Conservation (phyloP, 2,113 vertebrate genomes). For the Panthera tigris region DNA sequence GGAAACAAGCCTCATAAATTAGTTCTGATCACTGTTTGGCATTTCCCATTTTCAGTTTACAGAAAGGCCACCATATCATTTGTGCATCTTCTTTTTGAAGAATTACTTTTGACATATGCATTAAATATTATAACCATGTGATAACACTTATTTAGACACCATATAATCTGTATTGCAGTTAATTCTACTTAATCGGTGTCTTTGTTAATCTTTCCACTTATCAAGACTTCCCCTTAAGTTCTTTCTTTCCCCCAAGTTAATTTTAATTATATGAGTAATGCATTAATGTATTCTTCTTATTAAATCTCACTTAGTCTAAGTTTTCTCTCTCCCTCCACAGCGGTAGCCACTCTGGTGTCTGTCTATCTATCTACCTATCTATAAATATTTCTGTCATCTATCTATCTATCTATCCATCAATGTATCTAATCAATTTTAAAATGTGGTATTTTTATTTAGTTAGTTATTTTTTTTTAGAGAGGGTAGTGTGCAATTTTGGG, state of each 20-base stretch:
- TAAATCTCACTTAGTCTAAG: background rate
- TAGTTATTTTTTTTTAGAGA: background rate
- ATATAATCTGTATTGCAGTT: background rate
- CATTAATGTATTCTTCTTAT: background rate
- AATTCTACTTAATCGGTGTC: slow-evolving; percentile 53
- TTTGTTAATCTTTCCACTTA: slow-evolving; percentile 43
- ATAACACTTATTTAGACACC: background rate
- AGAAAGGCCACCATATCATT: background rate
- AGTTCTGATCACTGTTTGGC: background rate
- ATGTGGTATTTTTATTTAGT: background rate
- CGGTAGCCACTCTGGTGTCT: background rate
- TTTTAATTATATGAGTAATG: slow-evolving; percentile 48
- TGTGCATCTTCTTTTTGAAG: slow-evolving; percentile 6
- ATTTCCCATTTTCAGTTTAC: slow-evolving; percentile 1
- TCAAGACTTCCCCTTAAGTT: background rate
- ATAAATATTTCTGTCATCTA: background rate
- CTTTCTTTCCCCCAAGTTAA: slow-evolving; percentile 29
- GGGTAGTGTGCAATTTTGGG: background rate
- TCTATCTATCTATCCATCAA: background rate
- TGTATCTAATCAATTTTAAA: background rate
- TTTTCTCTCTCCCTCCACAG: background rate
- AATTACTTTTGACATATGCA: slow-evolving; percentile 20
- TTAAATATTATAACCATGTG: slow-evolving; percentile 22
- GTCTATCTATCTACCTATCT: background rate
- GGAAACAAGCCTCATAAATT: background rate